These are phyloP conservation scores for Sebastes taczanowskii DNA, from an alignment of 2,797 vertebrate genomes.

Conservation along the genomic window DNA sequence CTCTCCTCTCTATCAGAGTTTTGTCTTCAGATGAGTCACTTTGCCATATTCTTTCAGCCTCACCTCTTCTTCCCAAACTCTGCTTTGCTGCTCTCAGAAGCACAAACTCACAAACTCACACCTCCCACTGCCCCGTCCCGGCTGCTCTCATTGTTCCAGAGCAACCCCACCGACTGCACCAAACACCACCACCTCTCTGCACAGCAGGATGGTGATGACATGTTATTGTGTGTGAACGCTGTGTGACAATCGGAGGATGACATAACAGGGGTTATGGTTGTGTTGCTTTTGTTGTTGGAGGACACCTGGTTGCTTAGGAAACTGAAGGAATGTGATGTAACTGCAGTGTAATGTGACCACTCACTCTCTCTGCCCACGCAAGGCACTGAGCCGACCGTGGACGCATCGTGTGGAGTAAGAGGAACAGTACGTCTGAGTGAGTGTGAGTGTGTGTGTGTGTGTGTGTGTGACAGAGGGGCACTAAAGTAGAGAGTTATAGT, in stretches of 20 bases:
- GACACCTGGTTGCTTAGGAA: constrained; percentile 73
- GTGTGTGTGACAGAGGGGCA: not conserved
- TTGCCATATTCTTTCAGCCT: constrained; percentile 34
- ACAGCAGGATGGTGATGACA: not conserved
- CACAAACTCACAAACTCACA: constrained; percentile 52
- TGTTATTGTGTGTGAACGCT: constrained; percentile 12
- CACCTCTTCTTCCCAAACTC: constrained; percentile 35
- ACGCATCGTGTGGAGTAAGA: constrained; percentile 59
- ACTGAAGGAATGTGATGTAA: constrained; percentile 77
- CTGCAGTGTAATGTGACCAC: constrained; percentile 68
- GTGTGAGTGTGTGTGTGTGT: constrained; percentile 24
- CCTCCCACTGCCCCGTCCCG: constrained; percentile 51
- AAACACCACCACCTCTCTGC: not conserved
- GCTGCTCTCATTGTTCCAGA: constrained; percentile 35
- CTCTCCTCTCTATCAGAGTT: constrained; percentile 22
- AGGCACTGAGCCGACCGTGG: constrained; percentile 49
- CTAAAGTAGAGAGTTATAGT: constrained; percentile 20
- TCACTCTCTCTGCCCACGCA: constrained; percentile 67
- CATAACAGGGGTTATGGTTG: constrained; percentile 2
- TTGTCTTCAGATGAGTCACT: constrained; percentile 53
- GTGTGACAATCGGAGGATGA: constrained; percentile 24
- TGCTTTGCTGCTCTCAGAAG: constrained; percentile 25
- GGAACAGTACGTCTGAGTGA: constrained; percentile 10
- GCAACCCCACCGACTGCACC: constrained; percentile 25
- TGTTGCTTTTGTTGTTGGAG: constrained; percentile 51